These are phyloP conservation scores for Macaria liturata DNA, from an alignment of 2,888 invertebrate genomes.

Conservation along the genomic window DNA sequence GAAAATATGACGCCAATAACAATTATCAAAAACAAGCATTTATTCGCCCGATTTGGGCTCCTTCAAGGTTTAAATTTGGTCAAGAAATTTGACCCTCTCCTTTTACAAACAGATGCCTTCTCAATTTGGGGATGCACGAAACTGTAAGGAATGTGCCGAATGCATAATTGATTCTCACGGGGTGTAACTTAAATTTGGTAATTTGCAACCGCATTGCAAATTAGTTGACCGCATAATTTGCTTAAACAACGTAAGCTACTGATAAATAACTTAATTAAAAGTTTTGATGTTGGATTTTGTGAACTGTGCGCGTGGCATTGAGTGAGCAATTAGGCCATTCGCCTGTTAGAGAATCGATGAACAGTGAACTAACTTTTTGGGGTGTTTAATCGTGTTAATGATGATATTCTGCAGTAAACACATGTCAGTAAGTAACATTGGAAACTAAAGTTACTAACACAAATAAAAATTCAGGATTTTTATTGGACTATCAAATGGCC, in stretches of 20 bases:
- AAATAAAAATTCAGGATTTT: too few relatives aligned
- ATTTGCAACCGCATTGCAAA: slow-evolving; percentile 47
- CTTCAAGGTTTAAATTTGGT: slow-evolving; percentile 35
- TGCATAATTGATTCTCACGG: slow-evolving; percentile 59
- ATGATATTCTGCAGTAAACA: too few relatives aligned
- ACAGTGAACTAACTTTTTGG: slow-evolving; percentile 1
- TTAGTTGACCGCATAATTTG: slow-evolving; percentile 49
- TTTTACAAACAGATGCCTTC: slow-evolving; percentile 50
- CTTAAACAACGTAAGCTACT: slow-evolving; percentile 36
- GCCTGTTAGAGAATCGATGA: slow-evolving; percentile 5
- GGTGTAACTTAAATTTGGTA: slow-evolving; percentile 50
- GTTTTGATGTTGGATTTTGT: slow-evolving; percentile 19
- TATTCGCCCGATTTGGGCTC: too few relatives aligned
- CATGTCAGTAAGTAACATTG: too few relatives aligned
- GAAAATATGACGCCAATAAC: too few relatives aligned
- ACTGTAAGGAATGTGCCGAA: slow-evolving; percentile 39
- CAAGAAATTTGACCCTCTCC: slow-evolving; percentile 45
- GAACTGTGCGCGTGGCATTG: slow-evolving; percentile 16
- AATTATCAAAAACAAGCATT: too few relatives aligned
- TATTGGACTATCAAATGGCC: too few relatives aligned
- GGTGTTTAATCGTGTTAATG: not conserved
- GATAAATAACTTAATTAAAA: slow-evolving; percentile 17
- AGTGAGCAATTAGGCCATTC: slow-evolving; percentile 5
- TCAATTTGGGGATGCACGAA: slow-evolving; percentile 53
- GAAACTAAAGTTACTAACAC: too few relatives aligned